Evolutionary conservation across 2,797 vertebrate species (phyloP), one percentile per base, ranked within the genome.

Genomic region (Hydrophis major): DNA sequence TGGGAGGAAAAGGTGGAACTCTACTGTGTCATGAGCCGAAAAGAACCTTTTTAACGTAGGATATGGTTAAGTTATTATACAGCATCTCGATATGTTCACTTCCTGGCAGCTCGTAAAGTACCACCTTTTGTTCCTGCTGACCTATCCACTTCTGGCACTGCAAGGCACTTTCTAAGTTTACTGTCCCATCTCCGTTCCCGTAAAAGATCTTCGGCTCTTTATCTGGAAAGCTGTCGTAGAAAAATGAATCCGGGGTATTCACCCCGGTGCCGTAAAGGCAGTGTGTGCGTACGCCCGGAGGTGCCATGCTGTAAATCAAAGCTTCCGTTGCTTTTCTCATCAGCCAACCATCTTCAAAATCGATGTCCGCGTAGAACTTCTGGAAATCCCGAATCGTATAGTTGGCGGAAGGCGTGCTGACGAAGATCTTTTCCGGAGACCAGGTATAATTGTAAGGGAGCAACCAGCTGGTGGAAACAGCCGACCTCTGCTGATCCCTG

Each of bases 81-180:
- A 99, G 95, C 98, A 99, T 99, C 93, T 97, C 95, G 1, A 99
- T 98, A 4, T 99, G 99, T 94, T 99, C 99, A 0, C 98, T 99
- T 47, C 98, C 98, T 0, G 98, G 98, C 8, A 99, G 98, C 95
- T 98, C 98, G 1, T 97, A 61, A 47, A 99, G 22, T 0, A 28
- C 92, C 55, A 99, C 98, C 0, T 97, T 95, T 60, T 99, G 98
- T n/a, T 98, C 97, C 91, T 99, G 99, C 94, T 28, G 95, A 7
- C 95, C 95, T 1, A 87, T 93, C 99, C 99, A 99, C 56, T 97
- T 98, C 4, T 92, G 96, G 93, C 99, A 99, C 8, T 99, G 98
- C 92, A 98, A 94, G 92, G 98, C 98, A 92, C 99, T 99, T 91
- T 95, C 94, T 90, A 99, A 93, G 97, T 99, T 99, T 53, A 99